Base-by-base conservation (phyloP, 2,113 vertebrate genomes). In the Oryzias melastigma region DNA sequence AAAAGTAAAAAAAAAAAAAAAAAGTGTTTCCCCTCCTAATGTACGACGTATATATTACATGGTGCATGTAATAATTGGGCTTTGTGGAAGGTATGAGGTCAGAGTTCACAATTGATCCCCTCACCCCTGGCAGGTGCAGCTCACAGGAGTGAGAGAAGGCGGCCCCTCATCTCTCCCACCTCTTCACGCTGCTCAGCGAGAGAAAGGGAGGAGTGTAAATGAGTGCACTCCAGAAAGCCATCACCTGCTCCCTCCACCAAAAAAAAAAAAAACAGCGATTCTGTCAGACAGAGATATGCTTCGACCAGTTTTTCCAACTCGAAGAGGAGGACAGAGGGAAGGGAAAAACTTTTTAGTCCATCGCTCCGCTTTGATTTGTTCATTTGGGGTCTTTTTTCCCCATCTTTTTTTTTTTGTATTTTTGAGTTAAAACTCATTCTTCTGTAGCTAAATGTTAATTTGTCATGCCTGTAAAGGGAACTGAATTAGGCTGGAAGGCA, bases 131-230 rank as follows among this genome's bases (percentile, higher is more conserved):
- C 90, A 91, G 91, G 91, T 91, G 89, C 91, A 91, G 84, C 84
- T 84, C 85, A 85, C 83, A 86, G 86, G 79, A 86, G 84, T 65
- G 86, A 85, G 84, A 81, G 88, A 85, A 87, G 88, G 88, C 59
- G 79, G 87, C 89, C 89, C 89, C 87, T 88, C 87, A 68, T 79
- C 84, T 87, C 88, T 86, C 87, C 89, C 86, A 91, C 90, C 90
- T 92, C 89, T 92, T 91, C 90, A 91, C 84, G 88, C 91, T 88
- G 89, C 89, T 90, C 90, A 91, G 85, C 70, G 58, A 81, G 82
- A 91, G 90, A 92, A 91, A 90, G 85, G 89, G 89, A 91, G 89
- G 88, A 89, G 88, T 89, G 86, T 91, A 88, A 92, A 92, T 89
- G 90, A 87, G 89, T 85, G 90, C 91, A 77, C 89, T 91, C 90